Conservation (phyloP, 2,113 vertebrate species). For the Dipodomys stephensi region DNA sequence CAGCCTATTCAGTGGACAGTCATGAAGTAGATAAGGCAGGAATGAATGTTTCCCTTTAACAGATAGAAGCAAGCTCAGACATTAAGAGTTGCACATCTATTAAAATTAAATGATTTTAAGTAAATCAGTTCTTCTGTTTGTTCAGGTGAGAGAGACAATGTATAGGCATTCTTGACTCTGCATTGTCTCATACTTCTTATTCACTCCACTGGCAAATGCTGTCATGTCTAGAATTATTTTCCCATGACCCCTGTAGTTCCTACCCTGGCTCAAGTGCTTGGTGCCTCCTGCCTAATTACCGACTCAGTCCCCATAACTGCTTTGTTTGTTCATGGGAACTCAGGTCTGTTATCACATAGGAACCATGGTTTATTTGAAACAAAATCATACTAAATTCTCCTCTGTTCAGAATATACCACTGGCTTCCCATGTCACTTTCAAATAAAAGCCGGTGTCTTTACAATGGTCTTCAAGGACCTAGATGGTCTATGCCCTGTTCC, state of each 20-base stretch:
- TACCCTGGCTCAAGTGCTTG: neutral
- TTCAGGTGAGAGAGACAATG: slow-evolving; percentile 17
- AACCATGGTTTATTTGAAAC: slow-evolving; percentile 21
- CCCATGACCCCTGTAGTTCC: neutral
- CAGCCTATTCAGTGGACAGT: neutral
- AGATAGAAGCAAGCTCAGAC: slow-evolving; percentile 17
- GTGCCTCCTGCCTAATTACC: neutral
- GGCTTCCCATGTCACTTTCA: slow-evolving; percentile 12
- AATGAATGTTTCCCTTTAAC: slow-evolving; percentile 52
- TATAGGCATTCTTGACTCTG: neutral
- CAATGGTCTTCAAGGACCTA: neutral
- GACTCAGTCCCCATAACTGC: neutral
- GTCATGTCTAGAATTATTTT: slow-evolving; percentile 31
- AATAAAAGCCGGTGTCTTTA: neutral
- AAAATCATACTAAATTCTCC: neutral
- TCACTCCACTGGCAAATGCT: neutral
- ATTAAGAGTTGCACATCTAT: slow-evolving; percentile 27
- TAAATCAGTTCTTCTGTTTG: slow-evolving; percentile 4
- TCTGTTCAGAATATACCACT: neutral
- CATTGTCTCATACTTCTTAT: neutral
- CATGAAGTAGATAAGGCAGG: neutral
- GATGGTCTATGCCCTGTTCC: neutral
- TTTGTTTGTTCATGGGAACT: neutral
- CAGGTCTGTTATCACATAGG: neutral
- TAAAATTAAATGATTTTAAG: neutral